These are phyloP conservation scores for Turnix velox DNA, from an alignment of 2,113 vertebrate genomes.

Conservation along the genomic window DNA sequence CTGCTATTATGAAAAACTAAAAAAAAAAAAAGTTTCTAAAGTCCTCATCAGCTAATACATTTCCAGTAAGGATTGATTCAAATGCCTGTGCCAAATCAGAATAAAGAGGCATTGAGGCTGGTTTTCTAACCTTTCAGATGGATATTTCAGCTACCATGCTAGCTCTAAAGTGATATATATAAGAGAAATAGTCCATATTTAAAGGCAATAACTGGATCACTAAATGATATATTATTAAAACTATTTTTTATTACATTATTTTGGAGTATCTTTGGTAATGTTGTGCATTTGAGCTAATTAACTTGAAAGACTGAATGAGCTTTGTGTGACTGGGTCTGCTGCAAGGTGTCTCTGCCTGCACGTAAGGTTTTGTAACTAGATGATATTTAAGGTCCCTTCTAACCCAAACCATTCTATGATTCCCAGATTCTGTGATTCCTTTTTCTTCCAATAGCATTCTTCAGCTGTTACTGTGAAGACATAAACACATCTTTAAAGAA, in stretches of 20 bases:
- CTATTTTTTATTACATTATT: neutral
- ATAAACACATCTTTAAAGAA: neutral
- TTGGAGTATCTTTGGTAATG: neutral
- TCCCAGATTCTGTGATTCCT: neutral
- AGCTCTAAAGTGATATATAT: neutral
- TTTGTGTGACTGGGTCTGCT: no score
- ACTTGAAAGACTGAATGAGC: neutral
- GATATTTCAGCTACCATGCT: neutral
- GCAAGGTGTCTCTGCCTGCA: no score
- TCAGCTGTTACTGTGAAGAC: neutral
- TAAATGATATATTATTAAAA: neutral
- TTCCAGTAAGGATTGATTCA: neutral
- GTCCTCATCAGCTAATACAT: neutral
- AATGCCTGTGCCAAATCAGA: neutral
- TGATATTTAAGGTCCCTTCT: no score
- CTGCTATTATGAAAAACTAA: neutral
- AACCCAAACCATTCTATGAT: no score
- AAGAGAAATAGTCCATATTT: neutral
- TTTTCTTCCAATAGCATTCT: neutral
- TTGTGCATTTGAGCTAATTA: neutral
- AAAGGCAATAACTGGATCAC: neutral
- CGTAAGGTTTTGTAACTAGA: no score
- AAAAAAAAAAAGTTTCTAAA: neutral
- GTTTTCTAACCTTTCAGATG: neutral
- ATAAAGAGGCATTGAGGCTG: accelerated